Base-by-base conservation (phyloP, 2,113 vertebrate species). In the Tragelaphus buxtoni region DNA sequence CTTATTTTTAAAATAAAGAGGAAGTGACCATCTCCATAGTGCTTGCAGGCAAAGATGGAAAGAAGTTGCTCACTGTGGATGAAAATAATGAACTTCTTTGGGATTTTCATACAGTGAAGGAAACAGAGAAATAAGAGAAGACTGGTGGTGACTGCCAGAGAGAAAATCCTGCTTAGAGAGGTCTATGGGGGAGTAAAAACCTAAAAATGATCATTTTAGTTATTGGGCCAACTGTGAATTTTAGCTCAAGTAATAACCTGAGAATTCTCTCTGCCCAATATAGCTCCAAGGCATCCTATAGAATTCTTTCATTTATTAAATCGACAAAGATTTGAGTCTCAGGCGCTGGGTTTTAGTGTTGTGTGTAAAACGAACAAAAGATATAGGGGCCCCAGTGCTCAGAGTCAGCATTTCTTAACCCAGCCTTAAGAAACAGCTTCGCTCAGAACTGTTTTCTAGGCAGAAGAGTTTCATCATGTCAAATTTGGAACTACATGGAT, bases 1-100 rank as follows among this genome's bases (percentile, higher is more conserved):
- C 39, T 56, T 88, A 28, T 77, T 96, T 69, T 95, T 85, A 58
- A 96, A 92, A 85, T 51, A 91, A 88, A 26, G 30, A 88, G 17
- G 14, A 85, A 97, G 20, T 53, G 60, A 88, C 28, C 3, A 39
- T 82, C 51, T 95, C 69, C 63, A 14, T 63, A 45, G 13, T 72
- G 14, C 24, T 72, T 53, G 5, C 13, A 80, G 85, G 63, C 91
- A 92, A 81, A 87, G 11, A 80, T 61, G 13, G 63, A 93, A 91
- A 91, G 47, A 88, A 2, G 47, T 55, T 88, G 51, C 65, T 88
- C 39, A 42, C 35, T 92, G 28, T 58, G 77, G 28, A 28, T 81
- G 55, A 94, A 97, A 95, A 79, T 90, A 92, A 87, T 79, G 30
- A 83, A 58, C 10, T 56, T 94, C 51, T 30, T 22, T 91, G 82